Evolutionary conservation across 2,797 vertebrate genomes (phyloP), one percentile per base, ranked within the genome.

Genomic region (Prunella strophiata): DNA sequence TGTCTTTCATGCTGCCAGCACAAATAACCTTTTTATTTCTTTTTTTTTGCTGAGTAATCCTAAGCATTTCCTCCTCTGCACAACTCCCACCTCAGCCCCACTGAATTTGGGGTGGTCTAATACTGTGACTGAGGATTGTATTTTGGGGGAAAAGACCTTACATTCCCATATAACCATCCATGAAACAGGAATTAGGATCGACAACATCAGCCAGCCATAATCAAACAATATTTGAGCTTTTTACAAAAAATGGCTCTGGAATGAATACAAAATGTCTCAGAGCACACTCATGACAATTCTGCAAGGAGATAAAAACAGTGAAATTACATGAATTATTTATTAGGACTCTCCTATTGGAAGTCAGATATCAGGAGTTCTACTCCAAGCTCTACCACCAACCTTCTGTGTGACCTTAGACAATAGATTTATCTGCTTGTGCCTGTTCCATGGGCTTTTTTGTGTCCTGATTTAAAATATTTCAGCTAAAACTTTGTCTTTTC

Each of bases 291-390:
- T 1, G 22, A 79, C 57, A 84, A 73, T 85, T 94, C 68, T 87
- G 63, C 54, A 50, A 88, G 70, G 70, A 89, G 90, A 95, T 94
- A 95, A 95, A 94, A 91, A 3, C 74, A 83, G 61, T 62, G 67
- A 93, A 94, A 94, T 93, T 59, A 91, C 93, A 94, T 94, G 66
- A 95, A 94, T 94, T 95, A 94, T 94, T 90, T 95, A 95, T 96
- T 86, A 86, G 78, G 40, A 70, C 59, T 94, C 47, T 45, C 47
- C 38, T 42, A 67, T 5, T 91, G 55, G 40, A 70, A 91, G 74
- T 63, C 74, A 70, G 63, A 93, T 96, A 91, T 67, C 2, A 2
- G 45, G 50, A 93, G 55, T 79, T 91, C 55, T 86, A 19, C 67
- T 71, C 76, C 74, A 78, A 70, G 74, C 74, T 91, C 54, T 55